Conservation (phyloP, 2,888 invertebrate species). For the Parelbella ahira region DNA sequence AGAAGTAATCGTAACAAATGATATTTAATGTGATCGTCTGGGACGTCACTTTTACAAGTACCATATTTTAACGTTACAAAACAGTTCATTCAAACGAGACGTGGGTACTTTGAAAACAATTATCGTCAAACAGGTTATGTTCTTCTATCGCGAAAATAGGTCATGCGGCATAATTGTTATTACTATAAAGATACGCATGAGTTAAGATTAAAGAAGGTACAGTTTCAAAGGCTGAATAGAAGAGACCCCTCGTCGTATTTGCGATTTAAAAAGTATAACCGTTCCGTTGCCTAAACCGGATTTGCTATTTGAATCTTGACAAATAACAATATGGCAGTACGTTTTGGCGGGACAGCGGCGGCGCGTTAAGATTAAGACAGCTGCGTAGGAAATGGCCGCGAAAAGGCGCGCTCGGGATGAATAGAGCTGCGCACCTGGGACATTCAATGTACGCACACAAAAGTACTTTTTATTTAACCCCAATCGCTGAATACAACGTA, state of each 20-base stretch:
- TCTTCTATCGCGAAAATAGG: slow-evolving; percentile 19
- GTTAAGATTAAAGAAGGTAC: not conserved
- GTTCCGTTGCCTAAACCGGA: not conserved
- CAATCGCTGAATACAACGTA: slow-evolving; percentile 34
- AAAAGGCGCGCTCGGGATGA: slow-evolving; percentile 36
- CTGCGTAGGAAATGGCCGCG: slow-evolving; percentile 41
- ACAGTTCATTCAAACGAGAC: slow-evolving; percentile 9
- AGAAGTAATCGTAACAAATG: not conserved
- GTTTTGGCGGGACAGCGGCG: slow-evolving; percentile 10
- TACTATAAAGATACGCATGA: slow-evolving; percentile 6
- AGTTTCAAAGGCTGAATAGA: not conserved
- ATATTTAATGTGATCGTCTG: slow-evolving; percentile 14
- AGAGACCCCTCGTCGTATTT: not conserved
- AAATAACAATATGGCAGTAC: slow-evolving; percentile 8
- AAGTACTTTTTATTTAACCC: slow-evolving; percentile 41
- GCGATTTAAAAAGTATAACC: not conserved
- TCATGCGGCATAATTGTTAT: slow-evolving; percentile 11
- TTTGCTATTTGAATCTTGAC: slow-evolving; percentile 6
- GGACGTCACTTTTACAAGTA: slow-evolving; percentile 2
- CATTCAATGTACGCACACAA: slow-evolving; percentile 36
- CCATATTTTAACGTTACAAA: slow-evolving; percentile 8
- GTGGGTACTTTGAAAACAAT: slow-evolving; percentile 10
- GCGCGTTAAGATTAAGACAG: slow-evolving; percentile 31
- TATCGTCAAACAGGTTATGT: slow-evolving; percentile 22
- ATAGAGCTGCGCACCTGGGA: slow-evolving; percentile 44